These are phyloP conservation scores for Crotophaga sulcirostris DNA, from an alignment of 2,113 vertebrate species.

Conservation along the genomic window DNA sequence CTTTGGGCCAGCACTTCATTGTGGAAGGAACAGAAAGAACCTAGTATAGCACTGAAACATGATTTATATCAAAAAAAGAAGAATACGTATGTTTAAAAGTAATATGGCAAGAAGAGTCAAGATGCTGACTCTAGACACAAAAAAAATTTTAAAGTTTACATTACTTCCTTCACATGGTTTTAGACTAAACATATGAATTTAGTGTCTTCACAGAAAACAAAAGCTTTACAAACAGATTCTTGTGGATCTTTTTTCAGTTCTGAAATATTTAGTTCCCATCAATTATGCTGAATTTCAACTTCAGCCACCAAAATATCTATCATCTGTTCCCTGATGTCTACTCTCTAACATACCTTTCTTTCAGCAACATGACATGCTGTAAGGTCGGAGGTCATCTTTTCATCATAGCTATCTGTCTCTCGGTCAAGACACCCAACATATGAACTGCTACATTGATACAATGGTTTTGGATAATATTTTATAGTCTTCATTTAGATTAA, in stretches of 20 bases:
- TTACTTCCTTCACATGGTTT: not conserved
- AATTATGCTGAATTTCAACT: not conserved
- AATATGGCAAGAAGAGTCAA: not conserved
- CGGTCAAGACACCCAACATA: not conserved
- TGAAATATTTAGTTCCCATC: not conserved
- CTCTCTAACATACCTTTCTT: not conserved
- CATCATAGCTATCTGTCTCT: not conserved
- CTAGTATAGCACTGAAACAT: not conserved
- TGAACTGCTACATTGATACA: not conserved
- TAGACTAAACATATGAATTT: not conserved
- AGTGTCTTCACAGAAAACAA: not conserved
- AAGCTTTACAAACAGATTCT: not conserved
- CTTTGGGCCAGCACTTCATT: not conserved
- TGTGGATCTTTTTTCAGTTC: not conserved
- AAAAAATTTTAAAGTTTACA: not conserved
- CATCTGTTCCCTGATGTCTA: not conserved
- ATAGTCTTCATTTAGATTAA: not conserved
- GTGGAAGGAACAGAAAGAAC: not conserved
- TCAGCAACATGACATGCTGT: not conserved
- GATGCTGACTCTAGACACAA: not conserved
- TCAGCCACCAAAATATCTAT: not conserved
- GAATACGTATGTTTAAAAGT: fast-evolving
- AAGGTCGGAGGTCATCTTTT: not conserved
- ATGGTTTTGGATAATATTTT: not conserved
- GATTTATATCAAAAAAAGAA: not conserved